Conservation (phyloP, 2,113 vertebrate species). For the Rostratula benghalensis region DNA sequence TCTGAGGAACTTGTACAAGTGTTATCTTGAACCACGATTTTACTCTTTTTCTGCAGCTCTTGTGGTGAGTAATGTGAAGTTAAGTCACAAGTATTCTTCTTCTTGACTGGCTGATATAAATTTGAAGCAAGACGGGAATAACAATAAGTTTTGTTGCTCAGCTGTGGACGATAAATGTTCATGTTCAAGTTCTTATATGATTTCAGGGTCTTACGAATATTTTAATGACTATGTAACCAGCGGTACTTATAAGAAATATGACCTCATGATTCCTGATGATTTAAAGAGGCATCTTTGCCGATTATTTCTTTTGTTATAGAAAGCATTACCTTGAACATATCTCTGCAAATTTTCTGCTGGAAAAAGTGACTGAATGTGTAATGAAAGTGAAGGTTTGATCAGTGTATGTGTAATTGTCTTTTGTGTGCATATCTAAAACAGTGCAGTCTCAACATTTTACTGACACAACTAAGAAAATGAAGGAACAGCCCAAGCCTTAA, state of each 20-base stretch:
- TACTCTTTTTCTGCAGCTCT: not conserved
- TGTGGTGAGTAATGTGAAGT: not conserved
- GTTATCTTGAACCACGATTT: not conserved
- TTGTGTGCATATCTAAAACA: not conserved
- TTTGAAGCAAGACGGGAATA: not conserved
- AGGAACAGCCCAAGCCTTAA: not conserved
- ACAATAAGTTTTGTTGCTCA: constrained; percentile 9
- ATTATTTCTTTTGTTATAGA: not conserved
- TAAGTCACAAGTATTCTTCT: not conserved
- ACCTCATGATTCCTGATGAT: not conserved
- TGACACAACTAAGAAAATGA: not conserved
- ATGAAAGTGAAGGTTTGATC: not conserved
- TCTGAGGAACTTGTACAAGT: not conserved
- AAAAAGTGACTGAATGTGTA: not conserved
- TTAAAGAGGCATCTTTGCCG: not conserved
- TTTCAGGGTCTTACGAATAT: not conserved
- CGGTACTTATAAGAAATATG: not conserved
- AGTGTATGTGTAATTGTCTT: not conserved
- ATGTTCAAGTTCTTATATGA: not conserved
- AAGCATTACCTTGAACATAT: not conserved
- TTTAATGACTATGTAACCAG: not conserved
- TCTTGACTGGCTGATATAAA: not conserved
- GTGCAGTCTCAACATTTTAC: not conserved
- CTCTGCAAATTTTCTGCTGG: not conserved
- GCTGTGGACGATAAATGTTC: constrained; percentile 4